Base-by-base conservation (phyloP, 2,888 invertebrate species). In the Amorpha juglandis region DNA sequence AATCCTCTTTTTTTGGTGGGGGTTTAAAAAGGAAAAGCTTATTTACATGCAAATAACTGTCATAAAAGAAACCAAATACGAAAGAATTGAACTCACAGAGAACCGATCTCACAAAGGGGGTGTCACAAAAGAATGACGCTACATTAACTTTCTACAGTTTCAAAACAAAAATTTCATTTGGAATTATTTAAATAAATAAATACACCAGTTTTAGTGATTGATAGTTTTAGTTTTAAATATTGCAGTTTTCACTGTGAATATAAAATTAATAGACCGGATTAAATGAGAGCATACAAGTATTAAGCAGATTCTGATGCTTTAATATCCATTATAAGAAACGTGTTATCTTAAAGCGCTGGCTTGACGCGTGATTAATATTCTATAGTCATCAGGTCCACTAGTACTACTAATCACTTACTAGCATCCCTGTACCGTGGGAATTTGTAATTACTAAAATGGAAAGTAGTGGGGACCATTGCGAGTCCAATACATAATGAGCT, bases 141-240 rank as follows among this genome's bases (percentile, higher is more conserved):
- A 68, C 6, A 0, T 50, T 35, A 63, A 50, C 68, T 70, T 68
- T 67, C 70, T 64, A 58, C 58, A 58, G 38, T 42, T 58, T 38
- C 12, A 65, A 64, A 62, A 66, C 52, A 63, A 63, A 58, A 63
- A 58, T 62, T 68, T 42, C 19, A 16, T 58, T 52, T 52, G 33
- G 27, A 0, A 53, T 58, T 42, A 58, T 27, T 27, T 27, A 27
- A 27, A 3, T 27, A 3, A 4, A n/a, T n/a, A 27, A 27, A 27
- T 27, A 27, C 27, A 27, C 27, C 27, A 27, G 4, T 27, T 27
- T 27, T 3, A 27, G 27, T 27, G n/a, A n/a, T n/a, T n/a, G n/a
- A n/a, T n/a, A n/a, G n/a, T n/a, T n/a, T n/a, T n/a, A n/a, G n/a
- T n/a, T n/a, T 38, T 16, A 9, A 58, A 58, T 58, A 42, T 58